Conservation (phyloP, 2,888 invertebrate species). For the Epistrophe eligans region DNA sequence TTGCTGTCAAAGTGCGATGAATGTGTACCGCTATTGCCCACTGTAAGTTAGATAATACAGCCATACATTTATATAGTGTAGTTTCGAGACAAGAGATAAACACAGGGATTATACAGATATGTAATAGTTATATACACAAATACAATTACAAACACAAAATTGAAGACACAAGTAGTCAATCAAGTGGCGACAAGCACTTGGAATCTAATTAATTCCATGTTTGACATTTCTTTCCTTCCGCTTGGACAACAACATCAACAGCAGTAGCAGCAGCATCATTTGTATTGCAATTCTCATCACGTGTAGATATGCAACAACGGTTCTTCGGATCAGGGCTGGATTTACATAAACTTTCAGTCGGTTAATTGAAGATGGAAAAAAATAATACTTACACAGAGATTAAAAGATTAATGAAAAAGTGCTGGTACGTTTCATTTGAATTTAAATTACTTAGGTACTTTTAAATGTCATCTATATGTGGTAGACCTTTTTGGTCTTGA, state of each 20-base stretch:
- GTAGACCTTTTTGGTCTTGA: no score
- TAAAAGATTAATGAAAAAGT: no score
- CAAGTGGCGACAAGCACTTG: constrained; percentile 66
- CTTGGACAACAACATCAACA: constrained; percentile 9
- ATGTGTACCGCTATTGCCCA: constrained; percentile 10
- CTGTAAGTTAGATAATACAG: neutral
- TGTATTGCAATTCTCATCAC: neutral
- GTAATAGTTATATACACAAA: neutral
- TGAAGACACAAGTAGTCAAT: constrained; percentile 52
- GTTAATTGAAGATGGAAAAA: neutral
- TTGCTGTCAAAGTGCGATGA: constrained; percentile 57
- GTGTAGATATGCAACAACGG: neutral
- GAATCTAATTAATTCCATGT: constrained; percentile 70
- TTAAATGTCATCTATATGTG: no score
- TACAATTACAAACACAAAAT: neutral
- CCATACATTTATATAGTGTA: neutral
- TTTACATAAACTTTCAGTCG: neutral
- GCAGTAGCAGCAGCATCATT: neutral
- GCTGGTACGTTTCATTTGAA: no score
- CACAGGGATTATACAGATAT: constrained; percentile 5
- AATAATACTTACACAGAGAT: neutral
- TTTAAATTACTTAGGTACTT: no score
- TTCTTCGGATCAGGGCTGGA: neutral
- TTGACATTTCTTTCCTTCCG: constrained; percentile 72
- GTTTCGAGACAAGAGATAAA: constrained; percentile 37